These are phyloP conservation scores for Thunnus thynnus DNA, from an alignment of 2,113 vertebrate species.

Conservation along the genomic window DNA sequence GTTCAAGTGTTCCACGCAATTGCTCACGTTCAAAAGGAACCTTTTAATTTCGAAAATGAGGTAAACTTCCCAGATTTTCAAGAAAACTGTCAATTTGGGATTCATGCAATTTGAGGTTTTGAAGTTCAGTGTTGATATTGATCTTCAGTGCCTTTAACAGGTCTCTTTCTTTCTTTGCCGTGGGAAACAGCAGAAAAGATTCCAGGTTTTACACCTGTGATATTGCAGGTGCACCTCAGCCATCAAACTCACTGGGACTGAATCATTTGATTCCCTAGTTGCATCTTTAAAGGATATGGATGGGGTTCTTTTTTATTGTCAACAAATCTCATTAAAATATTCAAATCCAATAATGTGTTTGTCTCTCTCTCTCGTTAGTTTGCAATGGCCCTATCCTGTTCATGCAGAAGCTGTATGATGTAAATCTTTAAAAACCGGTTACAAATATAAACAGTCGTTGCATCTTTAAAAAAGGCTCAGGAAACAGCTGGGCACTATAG, in stretches of 20 bases:
- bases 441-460: no score
- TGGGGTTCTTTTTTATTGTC: no score
- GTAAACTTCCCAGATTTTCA: not conserved
- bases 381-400: no score
- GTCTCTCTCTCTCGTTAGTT: no score
- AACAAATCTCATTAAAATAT: no score
- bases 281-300: not conserved
- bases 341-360: no score
- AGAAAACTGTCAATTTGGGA: not conserved
- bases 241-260: not conserved
- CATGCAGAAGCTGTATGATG: no score
- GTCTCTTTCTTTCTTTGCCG: not conserved
- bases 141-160: not conserved
- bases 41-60: not conserved
- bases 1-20: not conserved
- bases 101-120: not conserved
- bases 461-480: no score
- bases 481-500: no score
- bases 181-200: not conserved
- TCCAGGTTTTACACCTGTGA: slow-evolving; percentile 8
- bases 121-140: not conserved
- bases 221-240: not conserved
- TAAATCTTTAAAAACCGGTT: no score
- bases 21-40: not conserved
- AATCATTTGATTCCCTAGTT: not conserved